These are phyloP conservation scores for Pipra filicauda DNA, from an alignment of 2,113 vertebrate genomes.

Conservation along the genomic window DNA sequence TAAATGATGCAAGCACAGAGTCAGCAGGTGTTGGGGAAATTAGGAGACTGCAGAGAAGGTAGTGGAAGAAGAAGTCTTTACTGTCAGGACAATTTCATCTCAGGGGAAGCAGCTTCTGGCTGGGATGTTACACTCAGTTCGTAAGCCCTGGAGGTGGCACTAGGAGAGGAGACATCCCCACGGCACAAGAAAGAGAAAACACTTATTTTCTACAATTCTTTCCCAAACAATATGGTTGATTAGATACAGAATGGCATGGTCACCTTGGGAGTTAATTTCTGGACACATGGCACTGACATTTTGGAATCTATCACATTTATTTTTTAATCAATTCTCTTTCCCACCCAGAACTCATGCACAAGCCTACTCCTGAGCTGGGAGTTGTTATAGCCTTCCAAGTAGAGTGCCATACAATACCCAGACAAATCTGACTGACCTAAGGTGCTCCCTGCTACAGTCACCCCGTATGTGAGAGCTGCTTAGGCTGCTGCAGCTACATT, in stretches of 20 bases:
- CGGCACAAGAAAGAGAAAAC: background rate
- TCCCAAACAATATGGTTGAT: background rate
- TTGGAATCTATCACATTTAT: background rate
- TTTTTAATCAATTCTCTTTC: background rate
- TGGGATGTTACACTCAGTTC: background rate
- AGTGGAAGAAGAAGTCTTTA: background rate
- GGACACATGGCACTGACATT: background rate
- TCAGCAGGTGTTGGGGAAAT: background rate
- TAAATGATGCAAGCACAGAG: background rate
- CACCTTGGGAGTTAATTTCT: background rate
- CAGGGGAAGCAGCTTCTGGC: background rate
- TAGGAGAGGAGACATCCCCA: background rate
- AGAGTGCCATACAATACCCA: background rate
- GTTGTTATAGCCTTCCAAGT: background rate
- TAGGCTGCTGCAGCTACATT: background rate
- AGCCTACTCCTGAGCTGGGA: background rate
- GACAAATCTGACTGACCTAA: background rate
- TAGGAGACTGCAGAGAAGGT: background rate
- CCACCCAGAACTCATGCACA: fast-evolving
- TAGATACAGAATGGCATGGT: background rate
- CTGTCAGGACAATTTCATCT: background rate
- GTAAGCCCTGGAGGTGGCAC: background rate
- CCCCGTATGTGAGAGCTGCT: background rate
- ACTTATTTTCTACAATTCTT: background rate
- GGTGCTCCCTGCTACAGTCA: background rate